phyloP scores from a whole-genome alignment of 2,888 invertebrate genomes.

The Conistra vaccinii region DNA sequence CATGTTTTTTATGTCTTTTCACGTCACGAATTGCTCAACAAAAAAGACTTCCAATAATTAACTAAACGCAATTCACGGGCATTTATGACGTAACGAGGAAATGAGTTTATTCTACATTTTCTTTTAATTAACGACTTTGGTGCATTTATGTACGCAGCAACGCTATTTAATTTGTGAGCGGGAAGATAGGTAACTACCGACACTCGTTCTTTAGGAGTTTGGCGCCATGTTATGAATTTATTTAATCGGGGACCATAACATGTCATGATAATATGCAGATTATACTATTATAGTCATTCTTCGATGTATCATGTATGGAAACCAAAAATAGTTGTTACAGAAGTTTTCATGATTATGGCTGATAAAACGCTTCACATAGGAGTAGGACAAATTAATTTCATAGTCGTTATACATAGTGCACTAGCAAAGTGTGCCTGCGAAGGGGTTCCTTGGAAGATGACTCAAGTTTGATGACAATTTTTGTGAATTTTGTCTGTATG shows the following conservation, averaged over 20 bases:
- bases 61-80: conserved; percentile 73
- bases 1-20: conserved; percentile 89
- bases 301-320: background rate
- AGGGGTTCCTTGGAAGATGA: background rate
- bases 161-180: conserved; percentile 20
- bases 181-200: conserved; percentile 22
- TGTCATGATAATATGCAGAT: background rate
- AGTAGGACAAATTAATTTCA: background rate
- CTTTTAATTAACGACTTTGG: conserved; percentile 32
- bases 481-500: conserved; percentile 1
- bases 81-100: conserved; percentile 66
- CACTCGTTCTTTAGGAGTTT: conserved; percentile 36
- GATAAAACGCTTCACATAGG: background rate
- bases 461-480: conserved; percentile 1
- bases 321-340: background rate
- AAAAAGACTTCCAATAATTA: conserved; percentile 84
- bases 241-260: background rate
- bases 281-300: background rate
- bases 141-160: conserved; percentile 25
- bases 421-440: background rate
- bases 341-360: conserved; percentile 14
- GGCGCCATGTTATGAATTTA: conserved; percentile 38
- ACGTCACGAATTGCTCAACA: conserved; percentile 86
- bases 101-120: conserved; percentile 53
- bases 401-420: background rate